Evolutionary conservation across 2,888 invertebrate species (phyloP).

Genomic region (Coelinius sp.): DNA sequence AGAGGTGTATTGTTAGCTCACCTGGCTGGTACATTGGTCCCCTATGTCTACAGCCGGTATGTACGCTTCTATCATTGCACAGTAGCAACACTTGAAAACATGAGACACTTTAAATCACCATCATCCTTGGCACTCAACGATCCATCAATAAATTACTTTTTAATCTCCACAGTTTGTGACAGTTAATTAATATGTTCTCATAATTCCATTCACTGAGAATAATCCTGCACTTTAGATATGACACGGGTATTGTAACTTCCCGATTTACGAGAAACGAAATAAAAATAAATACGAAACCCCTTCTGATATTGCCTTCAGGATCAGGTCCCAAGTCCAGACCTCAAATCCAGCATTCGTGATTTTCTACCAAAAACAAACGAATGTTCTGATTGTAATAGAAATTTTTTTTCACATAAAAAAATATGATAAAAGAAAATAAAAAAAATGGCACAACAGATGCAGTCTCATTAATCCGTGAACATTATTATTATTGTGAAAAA

Average conservation of each 20-base stretch:
- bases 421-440: neutral
- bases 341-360: neutral
- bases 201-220: neutral
- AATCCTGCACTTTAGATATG: neutral
- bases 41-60: slow-evolving; percentile 55
- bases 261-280: neutral
- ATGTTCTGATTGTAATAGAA: neutral
- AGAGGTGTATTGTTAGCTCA: slow-evolving; percentile 47
- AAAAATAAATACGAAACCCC: neutral
- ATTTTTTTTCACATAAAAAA: neutral
- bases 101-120: slow-evolving; percentile 55
- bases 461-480: neutral
- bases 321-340: neutral
- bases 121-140: slow-evolving; percentile 22
- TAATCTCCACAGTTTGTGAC: neutral
- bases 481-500: slow-evolving; percentile 12
- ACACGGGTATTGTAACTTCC: neutral
- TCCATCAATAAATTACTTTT: neutral
- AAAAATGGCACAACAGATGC: neutral
- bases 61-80: slow-evolving; percentile 65
- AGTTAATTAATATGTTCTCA: neutral
- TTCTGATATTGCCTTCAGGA: neutral
- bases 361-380: neutral
- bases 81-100: slow-evolving; percentile 53
- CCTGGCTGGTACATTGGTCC: slow-evolving; percentile 70